Percentiles rank a stretch among this genome's conserved stretches.
phyloP scores from a whole-genome alignment of 1,140 invertebrate species.

The Hydropsyche tenuis region DNA sequence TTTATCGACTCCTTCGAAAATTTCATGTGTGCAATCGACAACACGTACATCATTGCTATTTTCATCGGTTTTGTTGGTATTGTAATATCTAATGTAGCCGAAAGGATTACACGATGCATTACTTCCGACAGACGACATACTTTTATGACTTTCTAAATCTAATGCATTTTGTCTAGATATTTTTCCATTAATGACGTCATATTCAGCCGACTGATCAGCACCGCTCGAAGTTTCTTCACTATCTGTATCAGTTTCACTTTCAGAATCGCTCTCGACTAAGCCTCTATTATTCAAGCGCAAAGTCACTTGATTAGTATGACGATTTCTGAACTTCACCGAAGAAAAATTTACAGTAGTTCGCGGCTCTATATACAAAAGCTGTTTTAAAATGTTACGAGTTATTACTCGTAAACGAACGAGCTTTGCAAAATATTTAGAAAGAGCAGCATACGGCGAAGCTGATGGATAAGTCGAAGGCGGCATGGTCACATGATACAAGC shows the following conservation, averaged over 20 bases:
- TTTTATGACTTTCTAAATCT: conserved; percentile 57
- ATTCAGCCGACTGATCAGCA: conserved; percentile 42
- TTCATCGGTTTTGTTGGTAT: conserved; percentile 50
- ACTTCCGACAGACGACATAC: conserved; percentile 57
- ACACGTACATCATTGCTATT: conserved; percentile 18
- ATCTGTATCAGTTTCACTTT: conserved; percentile 54
- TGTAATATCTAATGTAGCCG: conserved; percentile 69
- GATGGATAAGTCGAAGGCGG: conserved; percentile 70
- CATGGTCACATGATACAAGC: conserved; percentile 64
- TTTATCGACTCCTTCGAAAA: conserved; percentile 52
- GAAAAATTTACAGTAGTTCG: conserved; percentile 65
- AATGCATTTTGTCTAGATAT: conserved; percentile 67
- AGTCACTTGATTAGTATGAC: conserved; percentile 66
- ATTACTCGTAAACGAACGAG: conserved; percentile 76
- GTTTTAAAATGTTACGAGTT: conserved; percentile 72
- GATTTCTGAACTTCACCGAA: conserved; percentile 60
- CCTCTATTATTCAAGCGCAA: conserved; percentile 62
- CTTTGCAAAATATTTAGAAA: conserved; percentile 76
- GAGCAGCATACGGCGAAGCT: conserved; percentile 71
- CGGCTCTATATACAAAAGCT: conserved; percentile 67
- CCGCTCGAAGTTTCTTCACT: conserved; percentile 50
- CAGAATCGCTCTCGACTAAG: conserved; percentile 60
- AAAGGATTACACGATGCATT: conserved; percentile 67
- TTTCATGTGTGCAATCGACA: conserved; percentile 58
- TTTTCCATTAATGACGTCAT: conserved; percentile 46